phyloP scores from a whole-genome alignment of 2,888 invertebrate species.

The Melieria omissa region DNA sequence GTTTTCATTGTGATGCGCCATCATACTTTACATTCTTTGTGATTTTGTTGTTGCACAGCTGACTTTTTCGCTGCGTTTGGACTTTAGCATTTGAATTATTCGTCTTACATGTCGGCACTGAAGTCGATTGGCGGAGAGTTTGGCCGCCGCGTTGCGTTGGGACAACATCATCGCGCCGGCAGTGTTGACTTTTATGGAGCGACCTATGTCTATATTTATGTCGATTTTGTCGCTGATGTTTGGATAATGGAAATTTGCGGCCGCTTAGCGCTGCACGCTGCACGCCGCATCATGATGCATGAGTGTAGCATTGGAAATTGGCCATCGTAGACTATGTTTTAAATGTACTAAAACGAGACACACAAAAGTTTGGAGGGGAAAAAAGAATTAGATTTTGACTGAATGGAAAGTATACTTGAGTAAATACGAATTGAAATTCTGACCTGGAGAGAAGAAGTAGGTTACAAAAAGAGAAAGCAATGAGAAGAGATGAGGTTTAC shows the following conservation, averaged over 20 bases:
- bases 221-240: slow-evolving; percentile 32
- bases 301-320: too few relatives aligned
- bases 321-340: too few relatives aligned
- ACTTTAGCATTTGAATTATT: slow-evolving; percentile 27
- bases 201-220: slow-evolving; percentile 39
- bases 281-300: too few relatives aligned
- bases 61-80: background rate
- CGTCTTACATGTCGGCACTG: background rate
- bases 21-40: slow-evolving; percentile 27
- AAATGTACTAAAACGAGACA: too few relatives aligned
- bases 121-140: background rate
- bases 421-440: too few relatives aligned
- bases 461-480: too few relatives aligned
- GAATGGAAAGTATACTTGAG: too few relatives aligned
- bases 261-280: too few relatives aligned
- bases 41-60: slow-evolving; percentile 10
- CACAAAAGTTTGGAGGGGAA: too few relatives aligned
- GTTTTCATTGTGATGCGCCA: slow-evolving; percentile 30
- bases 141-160: slow-evolving; percentile 5
- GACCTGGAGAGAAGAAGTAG: too few relatives aligned
- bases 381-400: too few relatives aligned
- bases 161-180: slow-evolving; percentile 36
- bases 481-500: too few relatives aligned
- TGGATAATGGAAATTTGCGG: slow-evolving; percentile 6
- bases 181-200: slow-evolving; percentile 41